Percentiles rank a stretch among this genome's conserved stretches.
Conservation (phyloP, 2,797 vertebrate genomes). For the Amphiprion clarkii region DNA sequence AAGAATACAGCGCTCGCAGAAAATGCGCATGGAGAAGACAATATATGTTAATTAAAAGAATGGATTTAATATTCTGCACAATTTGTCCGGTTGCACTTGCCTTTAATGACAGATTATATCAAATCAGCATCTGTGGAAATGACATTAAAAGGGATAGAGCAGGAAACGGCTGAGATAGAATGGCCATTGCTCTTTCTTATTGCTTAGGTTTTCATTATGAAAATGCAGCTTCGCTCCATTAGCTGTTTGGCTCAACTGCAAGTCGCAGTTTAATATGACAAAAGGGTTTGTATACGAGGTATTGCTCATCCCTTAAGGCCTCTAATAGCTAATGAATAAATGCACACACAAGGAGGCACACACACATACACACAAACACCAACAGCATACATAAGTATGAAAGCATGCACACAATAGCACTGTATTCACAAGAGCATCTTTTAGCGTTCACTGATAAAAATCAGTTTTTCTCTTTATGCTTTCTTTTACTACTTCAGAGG, state of each 20-base stretch:
- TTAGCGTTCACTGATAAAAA: conserved; percentile 31
- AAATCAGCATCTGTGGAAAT: conserved; percentile 67
- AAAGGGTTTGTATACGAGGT: conserved; percentile 75
- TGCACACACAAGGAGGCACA: conserved; percentile 25
- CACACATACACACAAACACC: conserved; percentile 9
- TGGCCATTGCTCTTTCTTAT: conserved; percentile 82
- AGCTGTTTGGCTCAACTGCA: conserved; percentile 80
- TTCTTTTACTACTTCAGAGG: conserved; percentile 17
- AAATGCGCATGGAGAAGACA: conserved; percentile 52
- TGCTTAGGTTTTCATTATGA: conserved; percentile 83
- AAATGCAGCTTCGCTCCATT: conserved; percentile 85
- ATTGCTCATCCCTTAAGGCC: conserved; percentile 78
- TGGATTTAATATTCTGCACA: conserved; percentile 67
- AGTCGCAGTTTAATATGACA: conserved; percentile 81
- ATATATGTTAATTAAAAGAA: conserved; percentile 74
- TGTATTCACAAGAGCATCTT: conserved; percentile 38
- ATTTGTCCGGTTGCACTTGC: conserved; percentile 67
- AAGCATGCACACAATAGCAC: conserved; percentile 26
- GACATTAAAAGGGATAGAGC: conserved; percentile 62
- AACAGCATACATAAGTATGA: conserved; percentile 13
- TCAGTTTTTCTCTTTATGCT: conserved; percentile 13
- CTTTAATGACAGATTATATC: conserved; percentile 79
- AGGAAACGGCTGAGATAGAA: conserved; percentile 55
- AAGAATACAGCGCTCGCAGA: conserved; percentile 37
- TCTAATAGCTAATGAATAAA: conserved; percentile 76